A percentile compares a stretch with the other conserved stretches of the same genome.
Conservation (phyloP, 1,140 invertebrate genomes). For the Drosophila aff. region DNA sequence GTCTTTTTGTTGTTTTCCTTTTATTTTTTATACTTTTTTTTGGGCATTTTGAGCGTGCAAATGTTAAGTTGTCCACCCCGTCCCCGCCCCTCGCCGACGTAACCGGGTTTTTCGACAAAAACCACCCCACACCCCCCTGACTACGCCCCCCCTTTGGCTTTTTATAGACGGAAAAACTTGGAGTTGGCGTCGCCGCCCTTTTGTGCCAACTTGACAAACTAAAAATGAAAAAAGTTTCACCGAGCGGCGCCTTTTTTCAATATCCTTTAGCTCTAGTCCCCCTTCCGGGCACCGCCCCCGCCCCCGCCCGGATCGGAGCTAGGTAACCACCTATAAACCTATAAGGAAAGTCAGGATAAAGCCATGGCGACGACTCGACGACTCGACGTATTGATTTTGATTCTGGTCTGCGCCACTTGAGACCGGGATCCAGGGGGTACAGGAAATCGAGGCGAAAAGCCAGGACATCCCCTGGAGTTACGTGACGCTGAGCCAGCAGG, state of each 20-base stretch:
- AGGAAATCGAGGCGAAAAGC: conserved; percentile 9
- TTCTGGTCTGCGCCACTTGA: conserved; percentile 36
- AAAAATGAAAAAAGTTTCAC: conserved; percentile 81
- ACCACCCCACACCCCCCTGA: too few relatives aligned
- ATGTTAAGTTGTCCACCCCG: conserved; percentile 59
- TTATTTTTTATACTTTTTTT: conserved; percentile 8
- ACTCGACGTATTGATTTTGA: conserved; percentile 77
- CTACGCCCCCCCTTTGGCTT: conserved; percentile 18
- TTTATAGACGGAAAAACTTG: conserved; percentile 65
- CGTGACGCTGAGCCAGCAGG: conserved; percentile 10
- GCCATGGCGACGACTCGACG: conserved; percentile 64
- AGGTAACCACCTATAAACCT: conserved; percentile 43
- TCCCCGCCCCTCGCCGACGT: too few relatives aligned
- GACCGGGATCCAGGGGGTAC: not conserved
- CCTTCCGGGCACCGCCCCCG: not conserved
- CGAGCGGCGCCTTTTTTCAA: conserved; percentile 80
- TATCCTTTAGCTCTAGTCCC: conserved; percentile 51
- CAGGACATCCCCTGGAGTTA: conserved; percentile 2
- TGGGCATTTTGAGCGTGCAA: conserved; percentile 64
- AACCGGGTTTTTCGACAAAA: conserved; percentile 5
- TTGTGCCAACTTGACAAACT: conserved; percentile 83
- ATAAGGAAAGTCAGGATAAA: conserved; percentile 34
- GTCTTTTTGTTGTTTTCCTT: conserved; percentile 7
- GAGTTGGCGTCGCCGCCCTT: conserved; percentile 59
- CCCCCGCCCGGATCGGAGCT: not conserved